Percentiles rank a stretch among this genome's conserved stretches.
These are phyloP conservation scores for Gerris buenoi DNA, from an alignment of 1,140 invertebrate genomes.

Conservation along the genomic window DNA sequence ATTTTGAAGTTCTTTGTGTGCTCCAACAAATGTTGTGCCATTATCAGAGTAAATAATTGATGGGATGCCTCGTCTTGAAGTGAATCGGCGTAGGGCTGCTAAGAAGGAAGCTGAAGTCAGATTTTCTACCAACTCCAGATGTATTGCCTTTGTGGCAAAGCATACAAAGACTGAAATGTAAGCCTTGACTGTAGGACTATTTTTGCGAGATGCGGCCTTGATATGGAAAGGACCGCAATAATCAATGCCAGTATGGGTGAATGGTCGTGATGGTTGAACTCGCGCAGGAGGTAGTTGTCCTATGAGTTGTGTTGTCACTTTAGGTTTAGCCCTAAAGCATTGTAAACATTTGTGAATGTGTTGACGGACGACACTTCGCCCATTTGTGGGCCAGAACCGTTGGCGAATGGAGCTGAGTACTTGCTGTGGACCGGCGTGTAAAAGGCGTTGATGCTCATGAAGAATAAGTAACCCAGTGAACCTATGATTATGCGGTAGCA, in stretches of 20 bases:
- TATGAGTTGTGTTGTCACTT: slow-evolving; percentile 13
- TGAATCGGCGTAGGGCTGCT: slow-evolving; percentile 22
- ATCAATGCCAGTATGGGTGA: slow-evolving; percentile 18
- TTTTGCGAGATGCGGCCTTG: neutral
- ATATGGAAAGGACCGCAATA: slow-evolving; percentile 18
- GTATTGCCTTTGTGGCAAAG: slow-evolving; percentile 22
- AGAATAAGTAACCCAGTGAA: neutral
- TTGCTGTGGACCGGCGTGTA: neutral
- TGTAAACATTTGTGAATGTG: slow-evolving; percentile 9
- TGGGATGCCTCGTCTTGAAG: slow-evolving; percentile 15
- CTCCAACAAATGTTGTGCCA: slow-evolving; percentile 18
- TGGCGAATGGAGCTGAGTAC: neutral
- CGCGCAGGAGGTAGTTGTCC: slow-evolving; percentile 15
- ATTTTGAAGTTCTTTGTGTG: slow-evolving; percentile 2
- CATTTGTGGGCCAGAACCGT: neutral
- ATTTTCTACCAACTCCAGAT: slow-evolving; percentile 24
- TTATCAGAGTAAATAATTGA: slow-evolving; percentile 14
- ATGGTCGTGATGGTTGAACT: slow-evolving; percentile 13
- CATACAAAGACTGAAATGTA: slow-evolving; percentile 24
- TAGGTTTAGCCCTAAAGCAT: slow-evolving; percentile 13
- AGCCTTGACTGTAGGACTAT: neutral
- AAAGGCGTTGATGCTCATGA: neutral
- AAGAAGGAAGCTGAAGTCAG: slow-evolving; percentile 22
- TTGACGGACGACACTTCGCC: neutral
- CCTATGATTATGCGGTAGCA: neutral